A percentile compares a stretch with the other conserved stretches of the same genome.
Conservation (phyloP, 2,113 vertebrate genomes). For the Toxotes chatareus region DNA sequence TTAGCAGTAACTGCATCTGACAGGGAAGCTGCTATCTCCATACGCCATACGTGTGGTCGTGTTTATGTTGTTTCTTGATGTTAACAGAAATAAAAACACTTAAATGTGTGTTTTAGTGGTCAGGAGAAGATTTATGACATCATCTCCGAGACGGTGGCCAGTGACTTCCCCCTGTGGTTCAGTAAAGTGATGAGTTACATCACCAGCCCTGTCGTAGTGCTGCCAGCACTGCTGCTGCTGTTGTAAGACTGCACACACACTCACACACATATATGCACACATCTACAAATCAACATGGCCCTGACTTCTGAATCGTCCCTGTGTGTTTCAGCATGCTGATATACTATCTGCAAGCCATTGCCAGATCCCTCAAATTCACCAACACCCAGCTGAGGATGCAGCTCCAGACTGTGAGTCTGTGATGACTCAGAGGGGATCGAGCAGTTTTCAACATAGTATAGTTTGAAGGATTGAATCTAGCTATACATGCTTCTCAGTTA, state of each 20-base stretch:
- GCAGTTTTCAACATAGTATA: neutral
- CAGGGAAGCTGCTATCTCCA: no score
- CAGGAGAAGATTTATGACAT: constrained; percentile 99
- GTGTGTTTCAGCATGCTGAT: constrained; percentile 93
- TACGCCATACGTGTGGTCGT: neutral
- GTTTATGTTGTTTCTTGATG: constrained; percentile 1
- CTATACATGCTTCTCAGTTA: neutral
- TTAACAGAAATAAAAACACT: neutral
- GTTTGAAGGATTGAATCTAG: neutral
- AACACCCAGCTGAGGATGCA: constrained; percentile 96
- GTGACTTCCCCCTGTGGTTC: constrained; percentile 94
- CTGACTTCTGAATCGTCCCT: constrained; percentile 4
- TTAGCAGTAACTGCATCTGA: neutral
- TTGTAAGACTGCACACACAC: constrained; percentile 87
- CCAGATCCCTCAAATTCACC: constrained; percentile 95
- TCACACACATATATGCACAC: neutral
- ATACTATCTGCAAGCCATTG: constrained; percentile 98
- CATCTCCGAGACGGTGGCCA: constrained; percentile 92
- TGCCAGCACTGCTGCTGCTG: constrained; percentile 92
- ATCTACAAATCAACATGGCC: no score
- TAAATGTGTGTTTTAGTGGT: constrained; percentile 83
- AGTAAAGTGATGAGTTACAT: constrained; percentile 90
- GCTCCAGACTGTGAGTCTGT: constrained; percentile 91
- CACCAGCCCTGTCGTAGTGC: constrained; percentile 94
- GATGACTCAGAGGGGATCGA: neutral